Evolutionary conservation across 2,888 invertebrate species (phyloP).

Genomic region (Melanchra persicariae): DNA sequence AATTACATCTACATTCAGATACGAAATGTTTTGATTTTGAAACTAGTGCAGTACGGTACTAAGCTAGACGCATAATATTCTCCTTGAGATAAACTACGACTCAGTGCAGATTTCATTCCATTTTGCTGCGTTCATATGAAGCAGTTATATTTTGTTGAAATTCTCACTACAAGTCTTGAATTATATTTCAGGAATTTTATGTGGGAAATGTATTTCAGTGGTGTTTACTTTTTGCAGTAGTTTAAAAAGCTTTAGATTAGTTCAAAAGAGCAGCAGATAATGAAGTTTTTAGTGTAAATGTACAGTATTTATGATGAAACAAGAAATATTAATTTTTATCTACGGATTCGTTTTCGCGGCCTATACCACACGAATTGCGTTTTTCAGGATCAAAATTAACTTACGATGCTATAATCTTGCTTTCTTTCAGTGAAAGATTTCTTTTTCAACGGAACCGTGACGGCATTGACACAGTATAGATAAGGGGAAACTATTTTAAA

Average conservation of each 20-base stretch:
- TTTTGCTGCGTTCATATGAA: slow-evolving; percentile 34
- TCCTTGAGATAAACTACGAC: slow-evolving; percentile 11
- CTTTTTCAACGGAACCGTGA: too few species aligned
- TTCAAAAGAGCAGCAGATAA: not conserved
- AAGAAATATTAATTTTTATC: not conserved
- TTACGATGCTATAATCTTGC: not conserved
- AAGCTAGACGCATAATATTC: slow-evolving; percentile 19
- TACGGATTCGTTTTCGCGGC: not conserved
- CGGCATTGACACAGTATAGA: too few species aligned
- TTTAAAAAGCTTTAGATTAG: not conserved
- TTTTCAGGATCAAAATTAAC: not conserved
- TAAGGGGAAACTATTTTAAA: too few species aligned
- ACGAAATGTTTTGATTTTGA: not conserved
- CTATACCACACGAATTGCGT: not conserved
- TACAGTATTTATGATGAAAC: not conserved
- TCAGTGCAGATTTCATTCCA: slow-evolving; percentile 33
- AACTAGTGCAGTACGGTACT: not conserved
- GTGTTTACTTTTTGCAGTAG: not conserved
- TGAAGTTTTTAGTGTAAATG: not conserved
- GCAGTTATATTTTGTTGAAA: slow-evolving; percentile 38
- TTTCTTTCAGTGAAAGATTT: too few species aligned
- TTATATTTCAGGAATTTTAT: slow-evolving; percentile 29
- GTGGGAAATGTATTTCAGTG: slow-evolving; percentile 24
- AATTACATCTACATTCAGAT: too few species aligned
- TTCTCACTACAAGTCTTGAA: slow-evolving; percentile 32